Evolutionary conservation across 2,797 vertebrate species (phyloP), one percentile per base, ranked within the genome.

Genomic region (Arctocebus calabarensis): DNA sequence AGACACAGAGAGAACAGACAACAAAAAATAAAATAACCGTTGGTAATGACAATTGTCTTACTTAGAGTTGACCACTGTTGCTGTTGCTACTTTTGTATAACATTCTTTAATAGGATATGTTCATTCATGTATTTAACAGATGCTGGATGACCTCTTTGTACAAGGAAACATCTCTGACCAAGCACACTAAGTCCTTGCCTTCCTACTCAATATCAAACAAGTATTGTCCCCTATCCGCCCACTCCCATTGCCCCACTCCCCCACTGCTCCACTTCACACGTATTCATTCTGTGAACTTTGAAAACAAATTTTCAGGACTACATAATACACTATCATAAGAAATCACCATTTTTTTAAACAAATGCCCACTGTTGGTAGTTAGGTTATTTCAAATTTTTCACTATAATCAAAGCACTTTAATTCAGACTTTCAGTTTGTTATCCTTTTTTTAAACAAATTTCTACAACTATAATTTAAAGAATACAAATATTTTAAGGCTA

Each of bases 371-470:
- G 8, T 64, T 68, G 22, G 25, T 19, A 81, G 16, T 74, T 81
- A 78, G n/a, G 40, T 89, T 45, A 84, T 77, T 61, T 81, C 13
- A 64, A 59, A 74, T 1, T 55, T 84, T 78, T 71, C 8, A 48
- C 10, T 74, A 73, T 40, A 45, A n/a, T 59, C 27, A 71, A 90
- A 71, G 19, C 1, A 43, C 22, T 40, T 93, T 75, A 81, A 59
- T 57, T 64, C 3, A 64, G 16, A 81, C 16, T 79, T 94, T 75
- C 48, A 79, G 59, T 57, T 71, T 90, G 40, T 29, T 73, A 59
- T 66, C 57, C n/a, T 86, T 73, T 90, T 71, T 88, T 73, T 79
- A 34, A 83, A 59, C 52, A 40, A 9, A 62, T 92, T 92, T 84
- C 14, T 90, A 75, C 17, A 87, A 85, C 29, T 90, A 19, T 55